A percentile compares a stretch with the other conserved stretches of the same genome.
Evolutionary conservation across 1,140 invertebrate genomes (phyloP).

Genomic region (Charaxes varanes): DNA sequence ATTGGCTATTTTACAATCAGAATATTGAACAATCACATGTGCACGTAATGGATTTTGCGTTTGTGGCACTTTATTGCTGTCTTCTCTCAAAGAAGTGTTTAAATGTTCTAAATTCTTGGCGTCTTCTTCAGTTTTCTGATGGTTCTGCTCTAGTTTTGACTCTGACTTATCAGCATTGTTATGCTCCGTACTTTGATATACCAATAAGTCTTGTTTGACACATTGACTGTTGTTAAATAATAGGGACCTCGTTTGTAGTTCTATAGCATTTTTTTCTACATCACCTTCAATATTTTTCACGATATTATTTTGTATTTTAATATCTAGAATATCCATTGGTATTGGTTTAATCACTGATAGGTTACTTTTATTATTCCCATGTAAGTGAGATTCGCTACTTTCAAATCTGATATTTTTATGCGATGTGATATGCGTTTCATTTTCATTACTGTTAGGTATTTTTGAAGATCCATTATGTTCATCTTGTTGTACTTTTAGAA

Average conservation of each 20-base stretch:
- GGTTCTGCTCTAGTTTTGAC: not conserved
- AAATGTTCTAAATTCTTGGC: not conserved
- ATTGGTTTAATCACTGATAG: conserved; percentile 25
- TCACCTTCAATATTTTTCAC: conserved; percentile 11
- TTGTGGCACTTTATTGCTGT: too few relatives aligned
- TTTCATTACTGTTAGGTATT: too few relatives aligned
- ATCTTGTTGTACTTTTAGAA: too few relatives aligned
- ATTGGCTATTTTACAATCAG: too few relatives aligned
- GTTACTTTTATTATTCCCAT: conserved; percentile 5
- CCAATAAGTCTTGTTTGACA: conserved; percentile 25
- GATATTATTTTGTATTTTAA: conserved; percentile 23
- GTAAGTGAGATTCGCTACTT: too few relatives aligned
- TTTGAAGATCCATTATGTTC: too few relatives aligned
- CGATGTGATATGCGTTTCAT: too few relatives aligned
- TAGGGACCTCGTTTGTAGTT: not conserved
- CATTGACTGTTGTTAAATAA: conserved; percentile 9
- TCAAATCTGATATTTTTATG: too few relatives aligned
- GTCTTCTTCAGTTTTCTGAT: not conserved
- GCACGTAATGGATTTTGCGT: too few relatives aligned
- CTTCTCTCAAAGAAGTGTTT: not conserved
- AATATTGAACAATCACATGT: too few relatives aligned
- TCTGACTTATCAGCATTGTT: not conserved
- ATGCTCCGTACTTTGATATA: conserved; percentile 27
- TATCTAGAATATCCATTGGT: conserved; percentile 17
- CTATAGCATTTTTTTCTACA: not conserved